phyloP scores from a whole-genome alignment of 2,888 invertebrate species.

The Sarcophaga carnaria region DNA sequence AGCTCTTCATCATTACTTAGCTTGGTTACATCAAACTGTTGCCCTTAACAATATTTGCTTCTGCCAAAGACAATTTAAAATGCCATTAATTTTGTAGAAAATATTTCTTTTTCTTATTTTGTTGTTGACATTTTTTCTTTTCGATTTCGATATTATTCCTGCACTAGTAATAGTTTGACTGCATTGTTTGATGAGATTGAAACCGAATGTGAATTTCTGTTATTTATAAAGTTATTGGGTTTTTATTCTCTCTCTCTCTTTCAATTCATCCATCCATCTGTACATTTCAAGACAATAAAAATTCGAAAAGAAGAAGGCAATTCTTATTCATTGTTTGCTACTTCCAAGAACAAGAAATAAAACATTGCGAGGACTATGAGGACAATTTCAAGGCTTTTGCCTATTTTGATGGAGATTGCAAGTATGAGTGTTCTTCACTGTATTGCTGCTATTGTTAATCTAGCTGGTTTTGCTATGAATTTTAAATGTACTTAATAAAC shows the following conservation, averaged over 20 bases:
- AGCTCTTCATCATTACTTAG: too few relatives aligned
- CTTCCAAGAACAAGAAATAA: neutral
- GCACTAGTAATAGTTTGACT: constrained; percentile 39
- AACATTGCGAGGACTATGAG: constrained; percentile 3
- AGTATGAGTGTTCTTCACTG: neutral
- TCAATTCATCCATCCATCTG: neutral
- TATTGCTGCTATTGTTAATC: neutral
- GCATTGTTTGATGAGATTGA: constrained; percentile 41
- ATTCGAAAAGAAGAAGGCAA: neutral
- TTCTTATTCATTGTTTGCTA: constrained; percentile 28
- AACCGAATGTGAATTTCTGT: constrained; percentile 21
- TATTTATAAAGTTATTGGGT: constrained; percentile 31
- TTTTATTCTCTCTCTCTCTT: constrained; percentile 11
- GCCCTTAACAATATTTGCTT: neutral
- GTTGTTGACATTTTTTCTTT: neutral
- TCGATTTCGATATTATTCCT: neutral
- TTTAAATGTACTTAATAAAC: neutral
- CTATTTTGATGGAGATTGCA: neutral
- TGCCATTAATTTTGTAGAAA: neutral
- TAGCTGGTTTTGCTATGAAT: neutral
- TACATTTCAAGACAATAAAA: neutral
- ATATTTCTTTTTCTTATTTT: neutral
- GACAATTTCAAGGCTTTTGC: constrained; percentile 32
- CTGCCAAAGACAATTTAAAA: constrained; percentile 1
- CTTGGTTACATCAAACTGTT: neutral